Conservation (phyloP, 2,888 invertebrate species). For the Oscheius sp. region DNA sequence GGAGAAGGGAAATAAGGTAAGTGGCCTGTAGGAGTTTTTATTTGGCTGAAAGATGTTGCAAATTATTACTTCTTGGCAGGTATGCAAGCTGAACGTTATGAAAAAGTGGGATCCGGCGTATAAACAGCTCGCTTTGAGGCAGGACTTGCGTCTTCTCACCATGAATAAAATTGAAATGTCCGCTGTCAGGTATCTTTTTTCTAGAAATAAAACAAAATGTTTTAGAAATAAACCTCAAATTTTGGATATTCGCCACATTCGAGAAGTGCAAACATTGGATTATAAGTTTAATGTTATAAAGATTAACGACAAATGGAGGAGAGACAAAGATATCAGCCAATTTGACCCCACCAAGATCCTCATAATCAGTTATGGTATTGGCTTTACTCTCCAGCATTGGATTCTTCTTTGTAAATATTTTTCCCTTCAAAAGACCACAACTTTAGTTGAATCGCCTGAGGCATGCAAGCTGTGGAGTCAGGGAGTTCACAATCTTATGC, state of each 20-base stretch:
- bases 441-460: constrained; percentile 65
- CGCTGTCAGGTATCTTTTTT: constrained; percentile 39
- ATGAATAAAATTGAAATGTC: constrained; percentile 48
- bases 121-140: constrained; percentile 56
- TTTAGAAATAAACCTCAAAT: constrained; percentile 50
- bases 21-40: neutral
- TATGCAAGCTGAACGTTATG: constrained; percentile 61
- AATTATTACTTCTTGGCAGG: constrained; percentile 39
- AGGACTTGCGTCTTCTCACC: constrained; percentile 61
- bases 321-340: constrained; percentile 56
- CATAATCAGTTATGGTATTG: constrained; percentile 62
- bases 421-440: neutral
- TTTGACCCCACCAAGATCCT: constrained; percentile 63
- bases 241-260: constrained; percentile 61
- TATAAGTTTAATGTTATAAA: constrained; percentile 61
- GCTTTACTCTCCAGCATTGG: constrained; percentile 61
- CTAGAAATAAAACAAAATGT: neutral
- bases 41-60: constrained; percentile 6
- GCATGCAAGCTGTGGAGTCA: constrained; percentile 62
- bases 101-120: constrained; percentile 68
- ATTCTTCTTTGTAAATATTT: constrained; percentile 53
- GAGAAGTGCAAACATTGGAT: constrained; percentile 65
- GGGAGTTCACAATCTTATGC: constrained; percentile 62
- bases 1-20: constrained; percentile 64
- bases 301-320: constrained; percentile 68